Percentiles rank a stretch among this genome's conserved stretches.
These are phyloP conservation scores for Acrocephalus arundinaceus DNA, from an alignment of 2,113 vertebrate genomes.

Conservation along the genomic window DNA sequence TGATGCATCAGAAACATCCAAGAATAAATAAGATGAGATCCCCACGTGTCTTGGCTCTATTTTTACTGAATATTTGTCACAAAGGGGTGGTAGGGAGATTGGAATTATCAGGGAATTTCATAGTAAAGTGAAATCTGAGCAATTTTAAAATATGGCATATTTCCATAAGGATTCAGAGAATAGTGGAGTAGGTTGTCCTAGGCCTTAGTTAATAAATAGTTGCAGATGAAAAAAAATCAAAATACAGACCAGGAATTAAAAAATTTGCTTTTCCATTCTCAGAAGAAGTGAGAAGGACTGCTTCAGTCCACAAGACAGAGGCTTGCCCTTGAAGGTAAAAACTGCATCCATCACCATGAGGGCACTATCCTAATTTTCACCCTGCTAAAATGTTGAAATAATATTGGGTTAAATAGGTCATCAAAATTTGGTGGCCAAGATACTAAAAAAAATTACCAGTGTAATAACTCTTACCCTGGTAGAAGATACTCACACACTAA, in stretches of 20 bases:
- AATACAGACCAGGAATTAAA: not conserved
- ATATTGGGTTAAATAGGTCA: not conserved
- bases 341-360: no score
- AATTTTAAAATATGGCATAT: rapidly evolving
- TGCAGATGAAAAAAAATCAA: not conserved
- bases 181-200: not conserved
- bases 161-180: not conserved
- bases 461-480: not conserved
- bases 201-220: not conserved
- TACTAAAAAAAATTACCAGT: no score
- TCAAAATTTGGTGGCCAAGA: not conserved
- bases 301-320: not conserved
- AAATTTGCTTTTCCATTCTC: rapidly evolving
- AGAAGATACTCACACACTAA: not conserved
- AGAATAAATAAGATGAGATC: not conserved
- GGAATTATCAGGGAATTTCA: not conserved
- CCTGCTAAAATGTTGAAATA: not conserved
- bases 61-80: not conserved
- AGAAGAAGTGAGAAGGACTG: not conserved
- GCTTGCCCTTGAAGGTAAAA: not conserved
- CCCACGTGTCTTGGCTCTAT: not conserved
- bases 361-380: not conserved
- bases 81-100: not conserved
- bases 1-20: not conserved
- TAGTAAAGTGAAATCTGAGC: not conserved